phyloP scores from a whole-genome alignment of 2,888 invertebrate genomes.

The Ornithoptera alexandrae region DNA sequence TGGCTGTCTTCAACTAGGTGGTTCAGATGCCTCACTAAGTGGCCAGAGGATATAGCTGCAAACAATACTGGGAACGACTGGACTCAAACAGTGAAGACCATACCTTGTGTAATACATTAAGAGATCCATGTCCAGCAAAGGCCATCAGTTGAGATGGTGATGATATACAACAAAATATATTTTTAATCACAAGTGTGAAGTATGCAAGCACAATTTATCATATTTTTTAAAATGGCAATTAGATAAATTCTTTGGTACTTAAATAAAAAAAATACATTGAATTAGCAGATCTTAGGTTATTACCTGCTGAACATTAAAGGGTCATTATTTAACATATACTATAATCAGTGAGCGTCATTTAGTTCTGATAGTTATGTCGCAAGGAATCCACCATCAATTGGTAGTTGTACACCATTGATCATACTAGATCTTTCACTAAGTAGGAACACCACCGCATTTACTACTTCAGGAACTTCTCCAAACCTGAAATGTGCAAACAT shows the following conservation, averaged over 20 bases:
- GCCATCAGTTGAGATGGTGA: too few relatives aligned
- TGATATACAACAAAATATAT: too few relatives aligned
- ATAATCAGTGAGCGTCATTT: neutral
- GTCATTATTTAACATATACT: too few relatives aligned
- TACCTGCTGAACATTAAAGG: conserved; percentile 7
- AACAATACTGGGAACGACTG: too few relatives aligned
- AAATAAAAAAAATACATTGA: conserved; percentile 31
- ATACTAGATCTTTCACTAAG: conserved; percentile 88
- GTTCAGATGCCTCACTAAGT: too few relatives aligned
- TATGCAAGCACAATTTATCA: too few relatives aligned
- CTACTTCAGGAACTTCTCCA: conserved; percentile 90
- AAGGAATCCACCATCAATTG: conserved; percentile 90
- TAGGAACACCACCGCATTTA: conserved; percentile 88
- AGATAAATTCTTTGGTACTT: conserved; percentile 36
- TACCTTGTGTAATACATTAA: too few relatives aligned
- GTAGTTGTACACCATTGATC: conserved; percentile 88
- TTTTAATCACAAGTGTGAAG: too few relatives aligned
- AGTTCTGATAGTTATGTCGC: conserved; percentile 62
- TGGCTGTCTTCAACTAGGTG: too few relatives aligned
- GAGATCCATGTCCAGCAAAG: too few relatives aligned
- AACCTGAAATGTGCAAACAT: conserved; percentile 67
- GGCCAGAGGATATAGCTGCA: too few relatives aligned
- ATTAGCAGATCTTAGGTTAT: conserved; percentile 35
- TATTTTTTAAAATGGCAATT: conserved; percentile 12
- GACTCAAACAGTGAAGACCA: too few relatives aligned